phyloP scores from a whole-genome alignment of 2,888 invertebrate genomes.

The Micropterix aruncella region DNA sequence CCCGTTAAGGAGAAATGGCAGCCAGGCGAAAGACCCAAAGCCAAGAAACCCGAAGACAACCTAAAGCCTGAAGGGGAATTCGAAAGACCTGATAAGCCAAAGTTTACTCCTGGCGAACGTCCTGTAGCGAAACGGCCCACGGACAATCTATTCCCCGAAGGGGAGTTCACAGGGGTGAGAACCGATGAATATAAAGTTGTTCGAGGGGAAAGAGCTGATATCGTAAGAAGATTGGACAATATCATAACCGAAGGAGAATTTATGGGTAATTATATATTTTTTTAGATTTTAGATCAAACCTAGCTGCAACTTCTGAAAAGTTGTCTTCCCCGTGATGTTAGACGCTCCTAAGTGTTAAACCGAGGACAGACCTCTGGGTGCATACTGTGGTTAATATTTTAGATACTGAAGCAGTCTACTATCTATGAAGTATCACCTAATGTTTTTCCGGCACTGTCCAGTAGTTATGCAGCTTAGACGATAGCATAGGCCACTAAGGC shows the following conservation, averaged over 20 bases:
- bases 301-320: no score
- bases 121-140: slow-evolving; percentile 23
- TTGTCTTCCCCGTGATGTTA: no score
- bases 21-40: slow-evolving; percentile 24
- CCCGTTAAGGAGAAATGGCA: slow-evolving; percentile 22
- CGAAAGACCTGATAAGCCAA: slow-evolving; percentile 28
- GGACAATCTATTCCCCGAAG: slow-evolving; percentile 35
- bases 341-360: no score
- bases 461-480: no score
- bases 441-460: no score
- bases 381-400: no score
- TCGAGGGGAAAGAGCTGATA: slow-evolving; percentile 48
- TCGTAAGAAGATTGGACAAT: slow-evolving; percentile 49
- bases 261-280: slow-evolving; percentile 30
- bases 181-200: slow-evolving; percentile 45
- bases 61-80: slow-evolving; percentile 40
- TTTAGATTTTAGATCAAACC: no score
- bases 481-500: no score
- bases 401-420: no score
- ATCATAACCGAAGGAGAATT: slow-evolving; percentile 51
- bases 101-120: slow-evolving; percentile 29
- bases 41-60: slow-evolving; percentile 33
- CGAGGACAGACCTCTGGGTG: no score
- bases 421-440: no score
- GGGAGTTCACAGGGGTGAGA: slow-evolving; percentile 40